A percentile compares a stretch with the other conserved stretches of the same genome.
Evolutionary conservation across 2,888 invertebrate genomes (phyloP).

Genomic region (Erebia palarica): DNA sequence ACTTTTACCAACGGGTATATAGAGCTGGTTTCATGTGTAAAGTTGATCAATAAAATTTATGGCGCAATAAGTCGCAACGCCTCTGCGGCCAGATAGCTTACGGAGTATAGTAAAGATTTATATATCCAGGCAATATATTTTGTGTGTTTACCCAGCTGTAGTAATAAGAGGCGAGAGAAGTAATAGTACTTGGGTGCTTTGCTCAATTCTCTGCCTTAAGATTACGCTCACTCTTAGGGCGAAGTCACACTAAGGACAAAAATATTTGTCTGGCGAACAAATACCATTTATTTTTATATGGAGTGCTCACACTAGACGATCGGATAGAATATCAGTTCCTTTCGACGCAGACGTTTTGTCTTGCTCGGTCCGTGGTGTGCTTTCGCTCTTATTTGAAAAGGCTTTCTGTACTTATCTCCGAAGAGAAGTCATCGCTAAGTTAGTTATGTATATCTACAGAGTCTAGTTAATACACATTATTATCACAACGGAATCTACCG

Average conservation of each 20-base stretch:
- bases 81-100: constrained; percentile 11
- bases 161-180: constrained; percentile 6
- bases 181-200: constrained; percentile 3
- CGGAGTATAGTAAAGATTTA: constrained; percentile 11
- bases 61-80: constrained; percentile 21
- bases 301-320: too few relatives aligned
- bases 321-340: too few relatives aligned
- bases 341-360: too few relatives aligned
- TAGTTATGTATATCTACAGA: too few relatives aligned
- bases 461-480: too few relatives aligned
- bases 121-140: constrained; percentile 12
- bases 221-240: background rate
- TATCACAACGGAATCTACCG: too few relatives aligned
- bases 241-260: background rate
- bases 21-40: constrained; percentile 26
- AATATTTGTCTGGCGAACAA: background rate
- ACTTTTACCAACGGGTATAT: background rate
- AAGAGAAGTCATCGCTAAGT: too few relatives aligned
- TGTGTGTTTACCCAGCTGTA: constrained; percentile 3
- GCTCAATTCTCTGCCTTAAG: background rate
- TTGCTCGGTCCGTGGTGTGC: too few relatives aligned
- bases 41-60: constrained; percentile 33
- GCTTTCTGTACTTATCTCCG: too few relatives aligned
- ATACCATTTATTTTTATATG: background rate
- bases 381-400: too few relatives aligned